Evolutionary conservation across 2,797 vertebrate genomes (phyloP), one percentile per base, ranked within the genome.

Genomic region (Eulemur albifrons): DNA sequence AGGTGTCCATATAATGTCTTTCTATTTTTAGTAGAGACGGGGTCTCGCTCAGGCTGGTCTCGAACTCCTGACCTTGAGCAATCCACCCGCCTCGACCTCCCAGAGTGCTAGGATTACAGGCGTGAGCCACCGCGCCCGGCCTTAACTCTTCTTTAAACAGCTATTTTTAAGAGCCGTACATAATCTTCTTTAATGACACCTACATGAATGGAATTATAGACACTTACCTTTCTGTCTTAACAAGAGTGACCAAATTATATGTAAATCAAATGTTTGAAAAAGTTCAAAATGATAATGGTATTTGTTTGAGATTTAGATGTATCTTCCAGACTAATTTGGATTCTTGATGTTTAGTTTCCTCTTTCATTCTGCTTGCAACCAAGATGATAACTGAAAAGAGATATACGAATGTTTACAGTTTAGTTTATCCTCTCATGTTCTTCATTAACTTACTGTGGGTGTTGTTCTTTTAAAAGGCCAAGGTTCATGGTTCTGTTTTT

Each of bases 381-480:
- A 88, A 97, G 30, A 93, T 80, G 38, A 97, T 67, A 97, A 97
- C 27, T 17, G 2, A 88, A 94, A 90, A 57, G 92, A 97, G 54
- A 96, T 94, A 84, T 38, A 96, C 96, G 45, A 54, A 97, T 98
- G 73, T 77, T 97, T 98, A 95, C 80, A 94, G 77, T 93, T 88
- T 4, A 81, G 9, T 97, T 98, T 96, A 97, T 92, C 97, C 59
- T 88, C 72, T 98, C 48, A 57, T 77, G 93, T 92, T 95, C 97
- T 96, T 94, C 97, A 92, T 96, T 97, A 96, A 97, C 88, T 97
- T 95, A 21, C 88, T 94, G 82, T 84, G 97, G 92, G 82, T 95
- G 95, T 96, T 96, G 96, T 85, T 81, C 89, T 95, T 96, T 97
- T 90, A 97, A 97, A 97, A 97, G 97, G 98, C 97, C 96, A 97